Evolutionary conservation across 2,888 invertebrate genomes (phyloP), one percentile per base, ranked within the genome.

Genomic region (Eilema depressum): DNA sequence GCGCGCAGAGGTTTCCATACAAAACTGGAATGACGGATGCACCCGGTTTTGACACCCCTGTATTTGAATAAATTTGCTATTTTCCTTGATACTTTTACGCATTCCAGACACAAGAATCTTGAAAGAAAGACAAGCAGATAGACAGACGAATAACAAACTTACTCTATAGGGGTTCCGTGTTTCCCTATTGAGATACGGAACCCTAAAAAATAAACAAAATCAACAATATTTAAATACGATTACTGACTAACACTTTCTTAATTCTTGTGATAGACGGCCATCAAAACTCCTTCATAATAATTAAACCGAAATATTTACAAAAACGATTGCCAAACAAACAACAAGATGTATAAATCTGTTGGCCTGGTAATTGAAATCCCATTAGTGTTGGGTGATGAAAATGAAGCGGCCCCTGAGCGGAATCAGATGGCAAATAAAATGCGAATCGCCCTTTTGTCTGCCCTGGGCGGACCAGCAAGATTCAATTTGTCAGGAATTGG

Each of bases 351-450:
- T 75, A 78, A 81, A 78, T 83, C 82, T 78, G 80, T 75, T 75
- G 78, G 76, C 70, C 70, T 63, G 68, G 85, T 91, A 89, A 92
- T 91, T 90, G 91, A 88, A 91, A 89, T 87, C 86, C 89, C 86
- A 91, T 92, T 91, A 91, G 83, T 79, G 79, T 81, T 82, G 81
- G 83, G 87, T 86, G 89, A 88, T 88, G 90, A 89, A 86, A 88
- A 89, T 86, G 87, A 88, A 88, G 86, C 84, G 78, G 76, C 84
- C 86, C 76, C 69, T 83, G 85, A 85, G 77, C 81, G 82, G 89
- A 91, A 90, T 93, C 92, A 91, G 91, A 92, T 91, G 92, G 91
- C 92, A 89, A 92, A 93, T 92, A 92, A 92, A 93, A 93, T 90
- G 88, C 84, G 91, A 91, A 91, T 89, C 88, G 91, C 88, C 90